A percentile compares a stretch with the other conserved stretches of the same genome.
These are phyloP conservation scores for Acrocephalus kingi DNA, from an alignment of 2,113 vertebrate genomes.

Conservation along the genomic window DNA sequence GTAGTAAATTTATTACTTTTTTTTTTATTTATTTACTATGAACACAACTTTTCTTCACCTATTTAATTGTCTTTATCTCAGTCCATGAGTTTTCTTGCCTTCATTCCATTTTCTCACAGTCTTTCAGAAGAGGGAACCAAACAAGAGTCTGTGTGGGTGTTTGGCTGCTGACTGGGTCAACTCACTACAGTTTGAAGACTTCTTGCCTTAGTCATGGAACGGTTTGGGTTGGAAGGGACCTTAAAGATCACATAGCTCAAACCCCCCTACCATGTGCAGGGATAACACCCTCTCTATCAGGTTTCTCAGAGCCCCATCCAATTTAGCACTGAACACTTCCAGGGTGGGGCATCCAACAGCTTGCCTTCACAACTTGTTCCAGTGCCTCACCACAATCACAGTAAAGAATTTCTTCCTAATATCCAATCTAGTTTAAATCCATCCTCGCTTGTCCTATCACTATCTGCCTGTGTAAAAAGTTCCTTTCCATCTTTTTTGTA, in stretches of 20 bases:
- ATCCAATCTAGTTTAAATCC: background rate
- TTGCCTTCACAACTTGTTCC: background rate
- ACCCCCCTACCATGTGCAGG: background rate
- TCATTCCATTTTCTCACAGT: background rate
- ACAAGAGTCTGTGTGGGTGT: rapidly evolving
- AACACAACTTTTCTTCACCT: background rate
- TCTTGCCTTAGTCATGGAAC: background rate
- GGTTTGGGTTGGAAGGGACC: background rate
- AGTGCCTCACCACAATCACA: background rate
- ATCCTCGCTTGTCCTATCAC: background rate
- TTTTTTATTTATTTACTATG: background rate
- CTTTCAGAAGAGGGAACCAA: background rate
- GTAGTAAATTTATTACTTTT: background rate
- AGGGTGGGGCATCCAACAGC: background rate
- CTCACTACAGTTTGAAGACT: background rate
- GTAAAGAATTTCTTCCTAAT: background rate
- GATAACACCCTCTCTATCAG: background rate
- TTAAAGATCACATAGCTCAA: background rate
- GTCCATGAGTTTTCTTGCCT: background rate
- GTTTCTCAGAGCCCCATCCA: background rate
- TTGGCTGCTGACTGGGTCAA: background rate
- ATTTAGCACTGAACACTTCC: background rate
- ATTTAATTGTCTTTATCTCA: background rate
- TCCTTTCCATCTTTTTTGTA: background rate
- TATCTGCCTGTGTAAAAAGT: background rate